Base-by-base conservation (phyloP, 1,140 invertebrate genomes). In the Tetragonula clypearis region DNA sequence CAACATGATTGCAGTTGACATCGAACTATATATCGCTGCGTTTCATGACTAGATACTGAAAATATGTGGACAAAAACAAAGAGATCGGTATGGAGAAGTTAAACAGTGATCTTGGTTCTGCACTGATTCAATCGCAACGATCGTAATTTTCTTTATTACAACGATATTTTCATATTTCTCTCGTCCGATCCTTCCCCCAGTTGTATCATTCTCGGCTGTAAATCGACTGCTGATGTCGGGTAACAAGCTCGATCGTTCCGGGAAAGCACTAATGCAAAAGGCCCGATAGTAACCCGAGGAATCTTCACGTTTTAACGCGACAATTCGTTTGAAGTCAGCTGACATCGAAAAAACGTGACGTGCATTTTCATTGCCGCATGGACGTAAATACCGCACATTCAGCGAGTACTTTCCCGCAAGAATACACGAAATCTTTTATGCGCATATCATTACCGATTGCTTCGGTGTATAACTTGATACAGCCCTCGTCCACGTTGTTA, bases 321-420 rank as follows among this genome's bases (percentile, higher is more conserved):
- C 55, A 41, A 69, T 69, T 76, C 60, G 68, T 82, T 86, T 62
- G 62, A 73, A 75, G 84, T 82, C 79, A 53, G 26, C 17, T 23
- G 60, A 78, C 56, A 73, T 87, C 73, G 84, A 68, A 68, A n/a
- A 62, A 60, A 79, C 79, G 84, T 83, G 84, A 86, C 53, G 72
- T 1, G 86, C 62, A 82, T 83, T 23, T 58, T 56, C n/a, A 19
- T 86, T 72, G 62, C 53, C 66, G 19, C 2, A 30, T 35, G 41
- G 60, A 76, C 78, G 83, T 85, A 87, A 87, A 87, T 87, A 87
- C 86, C 85, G 76, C 56, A 35, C 56, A 41, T 87, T 62, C 66
- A 56, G 19, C 49, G 58, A 65, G 53, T 41, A 78, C 23, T 75
- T 72, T 66, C 66, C 71, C 30, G 74, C 72, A 15, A 30, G 74